These are phyloP conservation scores for Parauchenoglanis punctatus DNA, from an alignment of 2,797 vertebrate genomes.

Conservation along the genomic window DNA sequence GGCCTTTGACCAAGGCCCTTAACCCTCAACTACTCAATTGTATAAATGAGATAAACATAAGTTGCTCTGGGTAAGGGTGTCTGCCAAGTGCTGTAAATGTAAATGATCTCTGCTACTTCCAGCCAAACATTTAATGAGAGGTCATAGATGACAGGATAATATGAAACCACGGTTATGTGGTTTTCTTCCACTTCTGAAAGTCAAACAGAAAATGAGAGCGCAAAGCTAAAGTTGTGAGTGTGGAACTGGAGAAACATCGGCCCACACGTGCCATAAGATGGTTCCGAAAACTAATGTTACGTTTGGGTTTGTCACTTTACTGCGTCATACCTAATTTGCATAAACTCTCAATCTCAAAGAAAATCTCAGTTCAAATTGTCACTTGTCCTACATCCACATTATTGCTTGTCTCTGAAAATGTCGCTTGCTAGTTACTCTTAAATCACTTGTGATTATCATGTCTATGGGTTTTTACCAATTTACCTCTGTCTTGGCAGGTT, in stretches of 20 bases:
- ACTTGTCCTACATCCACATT: not conserved
- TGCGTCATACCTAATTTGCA: not conserved
- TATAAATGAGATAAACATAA: not conserved
- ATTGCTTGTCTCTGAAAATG: not conserved
- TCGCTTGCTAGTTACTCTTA: not conserved
- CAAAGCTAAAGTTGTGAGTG: not conserved
- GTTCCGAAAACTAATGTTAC: not conserved
- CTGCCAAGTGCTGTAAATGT: not conserved
- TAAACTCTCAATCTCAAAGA: not conserved
- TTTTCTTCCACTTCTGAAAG: not conserved
- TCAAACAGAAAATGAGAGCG: not conserved
- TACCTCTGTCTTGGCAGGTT: constrained; percentile 68
- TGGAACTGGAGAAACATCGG: not conserved
- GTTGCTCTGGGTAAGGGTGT: not conserved
- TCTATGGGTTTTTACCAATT: not conserved
- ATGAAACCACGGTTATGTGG: not conserved
- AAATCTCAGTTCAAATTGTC: not conserved
- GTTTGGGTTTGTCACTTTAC: not conserved
- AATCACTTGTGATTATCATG: not conserved
- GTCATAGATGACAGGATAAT: not conserved
- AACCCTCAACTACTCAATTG: not conserved
- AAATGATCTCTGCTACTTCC: not conserved
- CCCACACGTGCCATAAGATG: not conserved
- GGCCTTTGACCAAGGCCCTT: not conserved
- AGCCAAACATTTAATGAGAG: not conserved